phyloP scores from a whole-genome alignment of 2,797 vertebrate species.

The Aythya fuligula region DNA sequence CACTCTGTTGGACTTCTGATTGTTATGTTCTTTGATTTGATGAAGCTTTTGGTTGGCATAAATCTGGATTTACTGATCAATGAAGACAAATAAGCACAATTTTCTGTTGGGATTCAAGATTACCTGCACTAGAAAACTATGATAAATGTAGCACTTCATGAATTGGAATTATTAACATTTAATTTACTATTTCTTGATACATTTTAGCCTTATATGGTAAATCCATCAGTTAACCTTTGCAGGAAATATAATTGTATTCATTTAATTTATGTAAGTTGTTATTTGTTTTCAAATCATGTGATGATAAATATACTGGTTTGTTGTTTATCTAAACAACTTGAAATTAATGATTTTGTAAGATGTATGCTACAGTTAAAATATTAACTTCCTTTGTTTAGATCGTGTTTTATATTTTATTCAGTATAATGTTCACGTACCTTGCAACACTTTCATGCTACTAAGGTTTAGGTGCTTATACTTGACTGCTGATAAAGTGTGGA shows the following conservation, averaged over 20 bases:
- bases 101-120: not conserved
- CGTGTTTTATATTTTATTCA: not conserved
- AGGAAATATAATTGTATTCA: not conserved
- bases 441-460: not conserved
- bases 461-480: constrained; percentile 38
- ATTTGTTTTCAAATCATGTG: not conserved
- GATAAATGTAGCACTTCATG: not conserved
- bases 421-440: not conserved
- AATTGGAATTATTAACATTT: not conserved
- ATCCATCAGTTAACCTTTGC: not conserved
- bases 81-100: not conserved
- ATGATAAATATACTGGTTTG: not conserved
- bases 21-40: not conserved
- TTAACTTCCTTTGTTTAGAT: constrained; percentile 2
- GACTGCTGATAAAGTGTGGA: constrained; percentile 39
- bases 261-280: not conserved
- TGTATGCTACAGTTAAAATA: not conserved
- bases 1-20: not conserved
- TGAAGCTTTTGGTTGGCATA: not conserved
- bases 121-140: not conserved
- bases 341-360: not conserved
- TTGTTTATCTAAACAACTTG: not conserved
- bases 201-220: not conserved
- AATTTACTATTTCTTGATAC: not conserved
- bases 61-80: not conserved